Base-by-base conservation (phyloP, 2,888 invertebrate genomes). In the Heliconius ethilla region DNA sequence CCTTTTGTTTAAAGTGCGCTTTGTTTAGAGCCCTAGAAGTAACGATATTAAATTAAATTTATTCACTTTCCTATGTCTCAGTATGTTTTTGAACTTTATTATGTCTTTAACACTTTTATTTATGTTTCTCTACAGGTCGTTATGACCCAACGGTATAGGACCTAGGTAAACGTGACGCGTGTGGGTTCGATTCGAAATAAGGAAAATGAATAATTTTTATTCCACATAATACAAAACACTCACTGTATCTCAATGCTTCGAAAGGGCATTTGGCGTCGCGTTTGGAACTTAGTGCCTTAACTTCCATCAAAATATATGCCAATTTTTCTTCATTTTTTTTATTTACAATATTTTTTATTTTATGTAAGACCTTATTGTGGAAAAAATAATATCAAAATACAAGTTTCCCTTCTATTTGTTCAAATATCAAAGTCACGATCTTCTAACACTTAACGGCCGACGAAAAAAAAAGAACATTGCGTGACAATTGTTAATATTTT, bases 1-100 rank as follows among this genome's bases (percentile, higher is more conserved):
- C 70, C 72, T 78, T 79, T 82, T 82, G 80, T 81, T 79, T 79
- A 79, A 78, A 77, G 66, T 75, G 62, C 76, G 78, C 81, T 79
- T 81, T 81, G 79, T 81, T 79, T 70, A 70, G 45, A 66, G 78
- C 75, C 79, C 75, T 76, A 66, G 40, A 40, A 75, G 51, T 62
- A 25, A 33, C 10, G 66, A 76, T 78, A 73, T 74, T 78, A 76
- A 76, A 74, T 67, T 37, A 51, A 72, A 70, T 73, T 76, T 72
- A 72, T 73, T 73, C 51, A 27, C 40, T 62, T n/a, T 75, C 40
- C 70, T 27, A n/a, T 15, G 6, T 65, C 1, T 10, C 62, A 33
- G 27, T 76, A 69, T 67, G 37, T 37, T 40, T n/a, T 40, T 25
- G 13, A 15, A 45, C 15, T 67, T 33, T 66, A 66, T 66, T 66